Evolutionary conservation across 2,797 vertebrate species (phyloP), one percentile per base, ranked within the genome.

Genomic region (Masticophis lateralis): DNA sequence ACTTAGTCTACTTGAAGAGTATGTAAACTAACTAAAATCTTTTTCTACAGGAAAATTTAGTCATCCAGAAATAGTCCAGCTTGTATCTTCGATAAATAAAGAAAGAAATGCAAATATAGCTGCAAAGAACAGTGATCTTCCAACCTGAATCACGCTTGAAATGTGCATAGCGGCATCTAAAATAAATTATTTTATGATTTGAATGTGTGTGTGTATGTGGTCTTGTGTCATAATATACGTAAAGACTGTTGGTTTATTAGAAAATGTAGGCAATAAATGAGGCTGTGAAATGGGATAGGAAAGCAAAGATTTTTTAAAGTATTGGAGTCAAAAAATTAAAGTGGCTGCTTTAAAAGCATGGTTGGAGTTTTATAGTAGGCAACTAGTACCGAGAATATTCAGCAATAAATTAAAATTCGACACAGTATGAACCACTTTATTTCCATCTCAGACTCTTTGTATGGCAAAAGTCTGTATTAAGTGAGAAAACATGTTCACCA

Each of bases 1-100:
- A 87, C 2, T n/a, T 57, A 56, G 69, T 22, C 88, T 92, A 92
- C 87, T 25, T n/a, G 83, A 0, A 91, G n/a, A 90, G 28, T 27
- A n/a, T 91, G 93, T 94, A 93, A 69, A 92, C 88, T 92, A 93
- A 96, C 43, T 91, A n/a, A 22, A 96, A 61, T 94, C 95, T 96
- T 96, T 1, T 94, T 95, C 97, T 97, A 20, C 97, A 99, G 99
- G 99, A 63, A 98, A 98, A 95, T 99, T 99, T 97, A 97, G 97
- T 90, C 99, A 99, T 91, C 98, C 98, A 18, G 98, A 99, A 90
- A 98, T 99, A 92, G 96, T 99, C 57, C 98, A 98, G 95, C 97
- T 99, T 89, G 97, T 99, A 90, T 97, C 98, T 94, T 98, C 98
- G 96, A 97, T 99, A 92, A 98, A 98, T 60, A 95, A 97, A 86